These are phyloP conservation scores for Masnerella sp. DNA, from an alignment of 2,888 invertebrate species.

Conservation along the genomic window DNA sequence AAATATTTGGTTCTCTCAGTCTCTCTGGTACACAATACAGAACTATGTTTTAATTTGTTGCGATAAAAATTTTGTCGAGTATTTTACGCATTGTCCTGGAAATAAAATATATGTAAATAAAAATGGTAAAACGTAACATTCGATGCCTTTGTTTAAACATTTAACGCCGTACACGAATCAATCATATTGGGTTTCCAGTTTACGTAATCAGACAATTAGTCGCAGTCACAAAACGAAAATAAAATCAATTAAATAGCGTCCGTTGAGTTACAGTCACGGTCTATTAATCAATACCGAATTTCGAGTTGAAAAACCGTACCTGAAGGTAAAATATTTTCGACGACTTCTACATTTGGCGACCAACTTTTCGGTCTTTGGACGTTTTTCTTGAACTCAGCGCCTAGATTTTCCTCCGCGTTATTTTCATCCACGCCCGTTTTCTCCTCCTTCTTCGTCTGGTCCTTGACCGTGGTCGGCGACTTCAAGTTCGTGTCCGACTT, in stretches of 20 bases:
- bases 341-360: conserved; percentile 84
- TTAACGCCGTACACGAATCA: no score
- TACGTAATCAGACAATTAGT: no score
- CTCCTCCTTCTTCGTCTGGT: conserved; percentile 70
- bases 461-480: conserved; percentile 81
- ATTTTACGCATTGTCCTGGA: conserved; percentile 15
- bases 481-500: conserved; percentile 95
- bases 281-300: background rate
- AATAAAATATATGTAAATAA: conserved; percentile 28
- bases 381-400: conserved; percentile 70
- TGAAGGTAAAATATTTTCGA: conserved; percentile 80
- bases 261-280: background rate
- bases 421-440: conserved; percentile 65
- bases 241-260: conserved; percentile 8
- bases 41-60: conserved; percentile 22
- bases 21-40: conserved; percentile 6
- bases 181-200: no score
- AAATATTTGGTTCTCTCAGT: conserved; percentile 14
- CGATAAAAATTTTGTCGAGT: conserved; percentile 22
- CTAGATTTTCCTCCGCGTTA: conserved; percentile 65
- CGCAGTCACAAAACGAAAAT: background rate
- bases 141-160: no score
- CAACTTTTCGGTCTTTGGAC: conserved; percentile 83
- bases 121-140: no score
- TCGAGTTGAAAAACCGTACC: conserved; percentile 62